Conservation (phyloP, 2,797 vertebrate species). For the Rhinella marina region DNA sequence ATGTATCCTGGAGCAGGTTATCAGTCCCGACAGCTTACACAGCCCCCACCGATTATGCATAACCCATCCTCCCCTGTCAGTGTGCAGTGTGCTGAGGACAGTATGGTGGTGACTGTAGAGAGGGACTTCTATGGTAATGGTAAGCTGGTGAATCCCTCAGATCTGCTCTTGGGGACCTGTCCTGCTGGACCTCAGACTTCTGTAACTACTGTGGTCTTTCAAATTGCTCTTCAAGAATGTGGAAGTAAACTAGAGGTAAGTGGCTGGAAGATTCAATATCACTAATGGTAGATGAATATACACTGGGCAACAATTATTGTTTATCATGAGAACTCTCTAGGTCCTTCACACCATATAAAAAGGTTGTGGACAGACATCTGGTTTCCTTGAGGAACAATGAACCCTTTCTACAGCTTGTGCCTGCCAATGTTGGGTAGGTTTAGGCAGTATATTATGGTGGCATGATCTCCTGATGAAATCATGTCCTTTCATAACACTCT, state of each 20-base stretch:
- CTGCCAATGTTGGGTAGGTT: no score
- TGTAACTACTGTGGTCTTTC: neutral
- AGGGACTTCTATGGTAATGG: slow-evolving; percentile 41
- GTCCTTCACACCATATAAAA: no score
- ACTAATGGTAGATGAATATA: no score
- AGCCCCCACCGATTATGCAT: neutral
- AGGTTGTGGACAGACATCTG: no score
- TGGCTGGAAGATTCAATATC: no score
- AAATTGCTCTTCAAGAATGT: slow-evolving; percentile 25
- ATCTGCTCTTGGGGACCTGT: slow-evolving; percentile 22
- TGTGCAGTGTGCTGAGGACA: slow-evolving; percentile 37
- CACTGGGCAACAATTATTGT: no score
- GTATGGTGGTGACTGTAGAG: slow-evolving; percentile 14
- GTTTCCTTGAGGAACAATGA: no score
- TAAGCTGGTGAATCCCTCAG: slow-evolving; percentile 29
- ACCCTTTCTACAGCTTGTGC: no score
- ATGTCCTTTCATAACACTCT: no score
- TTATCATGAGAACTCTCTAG: no score
- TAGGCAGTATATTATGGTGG: no score
- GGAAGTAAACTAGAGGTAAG: slow-evolving; percentile 26
- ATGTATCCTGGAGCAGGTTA: neutral
- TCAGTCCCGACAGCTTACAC: neutral
- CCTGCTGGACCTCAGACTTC: neutral
- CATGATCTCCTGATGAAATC: no score
- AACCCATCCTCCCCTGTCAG: neutral